Conservation (phyloP, 2,888 invertebrate genomes). For the Sturmia bella region DNA sequence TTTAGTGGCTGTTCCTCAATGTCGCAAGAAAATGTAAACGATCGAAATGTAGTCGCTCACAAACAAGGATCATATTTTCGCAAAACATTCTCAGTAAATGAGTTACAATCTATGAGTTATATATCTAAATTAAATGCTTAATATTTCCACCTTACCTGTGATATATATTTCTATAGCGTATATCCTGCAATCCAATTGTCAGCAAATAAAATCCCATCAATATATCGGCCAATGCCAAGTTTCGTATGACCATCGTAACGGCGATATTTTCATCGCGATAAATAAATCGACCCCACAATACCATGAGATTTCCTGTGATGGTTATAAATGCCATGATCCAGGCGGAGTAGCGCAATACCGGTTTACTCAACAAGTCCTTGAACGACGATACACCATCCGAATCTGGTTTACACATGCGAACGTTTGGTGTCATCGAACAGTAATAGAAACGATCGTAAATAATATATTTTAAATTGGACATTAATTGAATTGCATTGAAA, state of each 20-base stretch:
- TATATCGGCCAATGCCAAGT: slow-evolving; percentile 86
- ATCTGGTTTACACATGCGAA: slow-evolving; percentile 84
- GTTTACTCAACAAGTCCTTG: slow-evolving; percentile 84
- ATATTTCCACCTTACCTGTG: slow-evolving; percentile 77
- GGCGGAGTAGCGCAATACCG: slow-evolving; percentile 84
- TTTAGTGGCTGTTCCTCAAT: too few species aligned
- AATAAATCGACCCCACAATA: slow-evolving; percentile 85
- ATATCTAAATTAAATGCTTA: neutral
- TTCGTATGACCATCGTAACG: slow-evolving; percentile 85
- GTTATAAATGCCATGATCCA: slow-evolving; percentile 86
- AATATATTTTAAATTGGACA: slow-evolving; percentile 83
- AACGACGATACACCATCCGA: slow-evolving; percentile 86
- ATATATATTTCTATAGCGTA: slow-evolving; percentile 84
- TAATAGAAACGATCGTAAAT: slow-evolving; percentile 86
- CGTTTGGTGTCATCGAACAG: slow-evolving; percentile 84
- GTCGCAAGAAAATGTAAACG: too few species aligned
- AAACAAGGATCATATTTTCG: too few species aligned
- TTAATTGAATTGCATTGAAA: slow-evolving; percentile 82
- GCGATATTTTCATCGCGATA: slow-evolving; percentile 85
- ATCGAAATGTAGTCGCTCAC: too few species aligned
- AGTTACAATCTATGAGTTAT: too few species aligned
- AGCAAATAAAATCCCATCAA: slow-evolving; percentile 87
- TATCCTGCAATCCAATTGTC: slow-evolving; percentile 85
- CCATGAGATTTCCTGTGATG: slow-evolving; percentile 85
- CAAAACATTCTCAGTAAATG: too few species aligned